Conservation (phyloP, 1,140 invertebrate species). For the Papilio aristodemus region DNA sequence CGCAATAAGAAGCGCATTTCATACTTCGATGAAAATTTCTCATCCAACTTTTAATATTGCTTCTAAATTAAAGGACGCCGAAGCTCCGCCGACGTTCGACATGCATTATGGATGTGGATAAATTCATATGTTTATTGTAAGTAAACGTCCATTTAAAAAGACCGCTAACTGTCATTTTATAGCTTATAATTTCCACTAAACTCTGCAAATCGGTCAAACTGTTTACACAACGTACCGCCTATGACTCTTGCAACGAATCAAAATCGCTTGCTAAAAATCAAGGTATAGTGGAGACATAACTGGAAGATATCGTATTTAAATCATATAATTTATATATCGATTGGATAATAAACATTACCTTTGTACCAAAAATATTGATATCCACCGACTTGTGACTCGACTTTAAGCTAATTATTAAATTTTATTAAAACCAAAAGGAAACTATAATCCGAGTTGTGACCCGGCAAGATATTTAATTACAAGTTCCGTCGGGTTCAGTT, state of each 20-base stretch:
- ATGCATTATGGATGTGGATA: background rate
- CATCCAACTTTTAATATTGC: conserved; percentile 20
- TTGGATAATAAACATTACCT: too few species aligned
- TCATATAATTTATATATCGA: too few species aligned
- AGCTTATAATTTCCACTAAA: too few species aligned
- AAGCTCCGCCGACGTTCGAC: background rate
- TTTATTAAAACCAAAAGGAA: background rate
- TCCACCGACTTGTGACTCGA: background rate
- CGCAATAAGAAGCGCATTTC: conserved; percentile 14
- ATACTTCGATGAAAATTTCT: conserved; percentile 21
- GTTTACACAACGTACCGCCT: too few species aligned
- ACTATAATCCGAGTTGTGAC: conserved; percentile 3
- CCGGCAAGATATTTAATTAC: conserved; percentile 5
- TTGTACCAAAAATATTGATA: too few species aligned
- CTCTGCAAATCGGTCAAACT: too few species aligned
- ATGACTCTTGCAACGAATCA: too few species aligned
- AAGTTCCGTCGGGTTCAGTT: background rate
- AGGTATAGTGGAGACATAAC: too few species aligned
- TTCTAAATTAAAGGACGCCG: conserved; percentile 8
- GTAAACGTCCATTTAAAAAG: background rate
- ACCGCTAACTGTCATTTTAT: background rate
- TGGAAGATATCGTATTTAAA: too few species aligned
- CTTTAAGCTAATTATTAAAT: background rate
- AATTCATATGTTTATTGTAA: background rate
- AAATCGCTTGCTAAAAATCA: too few species aligned